Conservation (phyloP, 1,140 invertebrate species). For the Bicyclus anynana region DNA sequence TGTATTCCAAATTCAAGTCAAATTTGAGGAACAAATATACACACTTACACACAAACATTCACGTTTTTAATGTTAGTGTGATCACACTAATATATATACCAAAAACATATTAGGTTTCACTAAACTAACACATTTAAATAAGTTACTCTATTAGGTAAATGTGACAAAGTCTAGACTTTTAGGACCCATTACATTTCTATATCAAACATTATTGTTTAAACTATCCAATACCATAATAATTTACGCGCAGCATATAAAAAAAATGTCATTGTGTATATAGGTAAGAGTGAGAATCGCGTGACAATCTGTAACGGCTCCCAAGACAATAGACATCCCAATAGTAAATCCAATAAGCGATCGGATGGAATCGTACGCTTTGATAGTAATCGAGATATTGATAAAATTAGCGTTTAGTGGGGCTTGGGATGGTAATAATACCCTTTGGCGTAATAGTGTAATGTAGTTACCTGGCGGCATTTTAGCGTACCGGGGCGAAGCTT, state of each 20-base stretch:
- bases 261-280: not conserved
- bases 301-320: conserved; percentile 15
- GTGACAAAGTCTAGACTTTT: too few species aligned
- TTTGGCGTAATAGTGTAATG: not conserved
- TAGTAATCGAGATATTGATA: conserved; percentile 29
- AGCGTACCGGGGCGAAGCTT: not conserved
- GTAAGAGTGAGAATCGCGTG: conserved; percentile 24
- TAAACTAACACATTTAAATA: too few species aligned
- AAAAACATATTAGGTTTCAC: too few species aligned
- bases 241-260: not conserved
- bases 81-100: too few species aligned
- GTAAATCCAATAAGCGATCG: conserved; percentile 39
- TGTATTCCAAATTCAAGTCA: too few species aligned
- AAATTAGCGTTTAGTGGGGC: conserved; percentile 30
- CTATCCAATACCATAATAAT: too few species aligned
- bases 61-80: too few species aligned
- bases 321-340: conserved; percentile 41
- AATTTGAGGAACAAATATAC: too few species aligned
- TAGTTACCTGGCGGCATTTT: not conserved
- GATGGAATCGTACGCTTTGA: conserved; percentile 31
- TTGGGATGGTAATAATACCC: not conserved
- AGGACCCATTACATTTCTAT: too few species aligned
- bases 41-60: too few species aligned
- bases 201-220: too few species aligned
- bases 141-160: too few species aligned